phyloP scores from a whole-genome alignment of 2,888 invertebrate species.

The Pomacea canaliculata region DNA sequence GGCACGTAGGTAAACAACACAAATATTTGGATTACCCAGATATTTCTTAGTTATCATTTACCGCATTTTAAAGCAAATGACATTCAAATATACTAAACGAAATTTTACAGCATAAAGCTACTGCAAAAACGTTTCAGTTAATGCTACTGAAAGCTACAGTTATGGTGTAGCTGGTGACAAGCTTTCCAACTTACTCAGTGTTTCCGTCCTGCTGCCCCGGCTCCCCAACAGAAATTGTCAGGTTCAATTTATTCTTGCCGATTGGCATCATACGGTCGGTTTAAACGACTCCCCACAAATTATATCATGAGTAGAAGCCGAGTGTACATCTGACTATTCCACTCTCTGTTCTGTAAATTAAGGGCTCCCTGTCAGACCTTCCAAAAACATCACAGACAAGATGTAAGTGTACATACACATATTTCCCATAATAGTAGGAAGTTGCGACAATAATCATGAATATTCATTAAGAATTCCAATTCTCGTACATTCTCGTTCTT shows the following conservation, averaged over 20 bases:
- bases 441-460: conserved; percentile 25
- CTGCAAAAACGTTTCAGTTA: too few species aligned
- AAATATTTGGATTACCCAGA: too few species aligned
- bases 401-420: conserved; percentile 17
- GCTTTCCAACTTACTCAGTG: conserved; percentile 40
- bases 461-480: conserved; percentile 20
- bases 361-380: background rate
- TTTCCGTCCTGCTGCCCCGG: conserved; percentile 38
- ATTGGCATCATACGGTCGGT: conserved; percentile 36
- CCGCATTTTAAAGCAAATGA: too few species aligned
- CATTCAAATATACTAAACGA: too few species aligned
- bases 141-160: too few species aligned
- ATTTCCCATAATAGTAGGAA: conserved; percentile 36
- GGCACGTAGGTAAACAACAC: too few species aligned
- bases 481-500: background rate
- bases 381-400: conserved; percentile 24
- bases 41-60: too few species aligned
- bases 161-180: too few species aligned
- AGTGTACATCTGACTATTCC: conserved; percentile 7
- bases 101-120: too few species aligned
- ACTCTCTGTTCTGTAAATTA: background rate
- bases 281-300: conserved; percentile 8
- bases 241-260: conserved; percentile 45
- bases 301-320: conserved; percentile 26
- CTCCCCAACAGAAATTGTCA: conserved; percentile 72